phyloP scores from a whole-genome alignment of 2,797 vertebrate species.

The Falco rusticolus region DNA sequence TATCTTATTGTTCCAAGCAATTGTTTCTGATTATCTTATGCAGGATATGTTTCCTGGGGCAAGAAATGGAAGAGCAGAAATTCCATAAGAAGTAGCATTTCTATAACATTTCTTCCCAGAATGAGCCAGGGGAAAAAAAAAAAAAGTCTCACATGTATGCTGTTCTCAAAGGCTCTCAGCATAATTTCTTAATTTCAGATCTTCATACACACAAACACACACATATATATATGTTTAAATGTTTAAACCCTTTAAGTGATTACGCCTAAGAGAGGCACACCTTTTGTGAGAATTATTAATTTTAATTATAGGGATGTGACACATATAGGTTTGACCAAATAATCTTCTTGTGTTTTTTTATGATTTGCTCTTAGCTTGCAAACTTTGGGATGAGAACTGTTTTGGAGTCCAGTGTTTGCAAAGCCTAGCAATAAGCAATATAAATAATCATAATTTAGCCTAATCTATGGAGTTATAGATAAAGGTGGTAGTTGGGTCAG shows the following conservation, averaged over 20 bases:
- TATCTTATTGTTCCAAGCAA: background rate
- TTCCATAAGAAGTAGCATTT: background rate
- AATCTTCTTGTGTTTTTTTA: background rate
- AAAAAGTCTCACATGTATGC: background rate
- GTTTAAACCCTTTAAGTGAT: background rate
- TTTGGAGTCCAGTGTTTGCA: background rate
- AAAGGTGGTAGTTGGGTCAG: background rate
- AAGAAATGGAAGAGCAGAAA: background rate
- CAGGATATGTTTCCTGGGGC: background rate
- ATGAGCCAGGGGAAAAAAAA: background rate
- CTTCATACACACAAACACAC: background rate
- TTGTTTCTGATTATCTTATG: background rate
- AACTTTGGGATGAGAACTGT: background rate
- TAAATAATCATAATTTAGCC: background rate
- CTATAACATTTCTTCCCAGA: background rate
- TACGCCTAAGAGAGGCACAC: background rate
- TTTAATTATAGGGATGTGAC: background rate
- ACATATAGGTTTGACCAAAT: background rate
- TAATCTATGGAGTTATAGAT: background rate
- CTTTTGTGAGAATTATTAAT: background rate
- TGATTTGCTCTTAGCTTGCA: background rate
- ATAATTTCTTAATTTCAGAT: background rate
- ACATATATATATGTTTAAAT: too few species aligned
- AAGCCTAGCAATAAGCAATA: background rate
- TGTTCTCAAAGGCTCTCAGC: background rate